A percentile compares a stretch with the other conserved stretches of the same genome.
These are phyloP conservation scores for Ametastegia equiseti DNA, from an alignment of 2,888 invertebrate genomes.

Conservation along the genomic window DNA sequence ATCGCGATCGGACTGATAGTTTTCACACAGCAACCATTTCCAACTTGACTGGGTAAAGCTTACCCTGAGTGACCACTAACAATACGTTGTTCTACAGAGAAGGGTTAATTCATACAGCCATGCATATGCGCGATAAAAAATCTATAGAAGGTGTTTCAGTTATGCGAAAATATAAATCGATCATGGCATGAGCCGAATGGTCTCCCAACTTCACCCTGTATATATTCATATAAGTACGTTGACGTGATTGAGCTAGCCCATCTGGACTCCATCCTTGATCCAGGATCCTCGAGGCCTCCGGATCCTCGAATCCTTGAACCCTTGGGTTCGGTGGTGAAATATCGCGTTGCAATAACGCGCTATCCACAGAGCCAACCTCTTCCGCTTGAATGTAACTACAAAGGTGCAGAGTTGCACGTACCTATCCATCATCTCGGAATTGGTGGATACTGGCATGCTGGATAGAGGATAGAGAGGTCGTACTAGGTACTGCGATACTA, in stretches of 20 bases:
- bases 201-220: too few relatives aligned
- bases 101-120: too few relatives aligned
- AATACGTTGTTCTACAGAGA: too few relatives aligned
- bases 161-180: too few relatives aligned
- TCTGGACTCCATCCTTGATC: neutral
- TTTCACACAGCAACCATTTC: too few relatives aligned
- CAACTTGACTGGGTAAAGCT: too few relatives aligned
- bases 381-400: constrained; percentile 38
- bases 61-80: too few relatives aligned
- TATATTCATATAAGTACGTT: constrained; percentile 15
- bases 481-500: constrained; percentile 34
- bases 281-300: neutral
- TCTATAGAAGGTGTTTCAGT: too few relatives aligned
- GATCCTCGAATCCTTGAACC: constrained; percentile 1
- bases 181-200: too few relatives aligned
- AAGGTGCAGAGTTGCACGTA: constrained; percentile 39
- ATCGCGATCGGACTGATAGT: too few relatives aligned
- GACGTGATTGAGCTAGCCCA: neutral
- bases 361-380: constrained; percentile 27
- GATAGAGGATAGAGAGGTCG: constrained; percentile 28
- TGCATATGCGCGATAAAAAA: too few relatives aligned
- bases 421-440: constrained; percentile 39
- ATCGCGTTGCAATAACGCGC: constrained; percentile 39
- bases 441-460: constrained; percentile 20
- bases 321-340: constrained; percentile 32